phyloP scores from a whole-genome alignment of 2,113 vertebrate genomes.

The Cyanoderma ruficeps region DNA sequence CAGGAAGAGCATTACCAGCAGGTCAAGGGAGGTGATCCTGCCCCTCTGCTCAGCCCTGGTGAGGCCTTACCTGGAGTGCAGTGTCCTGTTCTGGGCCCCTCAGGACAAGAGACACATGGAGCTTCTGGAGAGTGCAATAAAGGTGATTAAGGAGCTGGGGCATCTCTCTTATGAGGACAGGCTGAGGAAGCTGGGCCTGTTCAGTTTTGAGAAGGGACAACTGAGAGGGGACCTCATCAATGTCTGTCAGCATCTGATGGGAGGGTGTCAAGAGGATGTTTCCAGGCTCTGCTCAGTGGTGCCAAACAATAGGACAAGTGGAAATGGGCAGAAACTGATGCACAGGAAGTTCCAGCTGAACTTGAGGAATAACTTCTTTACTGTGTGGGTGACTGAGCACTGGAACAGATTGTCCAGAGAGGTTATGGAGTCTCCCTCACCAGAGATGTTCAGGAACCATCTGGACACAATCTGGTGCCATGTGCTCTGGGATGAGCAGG shows the following conservation, averaged over 20 bases:
- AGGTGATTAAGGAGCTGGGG: background rate
- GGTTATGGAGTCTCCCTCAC: background rate
- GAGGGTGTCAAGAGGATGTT: background rate
- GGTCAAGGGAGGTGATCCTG: background rate
- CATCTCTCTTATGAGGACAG: background rate
- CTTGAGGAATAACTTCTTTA: background rate
- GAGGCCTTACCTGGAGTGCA: accelerated
- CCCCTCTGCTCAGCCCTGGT: background rate
- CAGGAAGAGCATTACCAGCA: background rate
- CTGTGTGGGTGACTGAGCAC: background rate
- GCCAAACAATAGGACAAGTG: background rate
- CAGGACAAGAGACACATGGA: background rate
- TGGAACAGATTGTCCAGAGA: background rate
- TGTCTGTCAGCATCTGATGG: background rate
- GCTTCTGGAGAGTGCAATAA: background rate
- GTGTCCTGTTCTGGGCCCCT: background rate
- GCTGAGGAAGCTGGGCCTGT: background rate
- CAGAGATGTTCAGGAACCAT: background rate
- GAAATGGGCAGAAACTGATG: background rate
- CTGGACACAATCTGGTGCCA: background rate
- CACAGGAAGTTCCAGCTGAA: background rate
- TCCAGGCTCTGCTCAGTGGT: background rate
- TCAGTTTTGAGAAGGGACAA: background rate
- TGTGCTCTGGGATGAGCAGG: background rate
- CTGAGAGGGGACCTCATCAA: background rate